These are phyloP conservation scores for Tetropium fuscum DNA, from an alignment of 2,888 invertebrate species.

Conservation along the genomic window DNA sequence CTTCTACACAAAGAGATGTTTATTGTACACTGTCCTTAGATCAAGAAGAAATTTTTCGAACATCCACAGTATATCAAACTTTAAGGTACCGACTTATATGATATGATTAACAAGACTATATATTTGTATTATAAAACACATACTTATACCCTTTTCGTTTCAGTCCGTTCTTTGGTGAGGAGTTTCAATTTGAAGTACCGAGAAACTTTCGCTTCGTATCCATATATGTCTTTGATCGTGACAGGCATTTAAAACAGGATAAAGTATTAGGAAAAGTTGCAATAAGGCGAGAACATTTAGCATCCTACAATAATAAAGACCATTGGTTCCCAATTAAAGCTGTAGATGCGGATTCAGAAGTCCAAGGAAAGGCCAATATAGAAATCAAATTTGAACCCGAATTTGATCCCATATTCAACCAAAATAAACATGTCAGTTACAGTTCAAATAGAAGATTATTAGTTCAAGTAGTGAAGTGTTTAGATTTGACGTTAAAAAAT, in stretches of 20 bases:
- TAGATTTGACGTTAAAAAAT: conserved; percentile 89
- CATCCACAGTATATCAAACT: conserved; percentile 88
- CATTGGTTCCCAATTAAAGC: conserved; percentile 91
- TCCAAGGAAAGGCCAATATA: conserved; percentile 90
- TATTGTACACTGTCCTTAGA: conserved; percentile 91
- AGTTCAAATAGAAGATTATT: conserved; percentile 64
- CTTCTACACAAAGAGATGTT: conserved; percentile 81
- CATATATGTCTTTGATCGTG: conserved; percentile 89
- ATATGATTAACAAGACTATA: no score
- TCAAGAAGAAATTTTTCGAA: conserved; percentile 94
- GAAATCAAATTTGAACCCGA: conserved; percentile 78
- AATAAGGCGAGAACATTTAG: conserved; percentile 87
- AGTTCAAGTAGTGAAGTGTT: conserved; percentile 84
- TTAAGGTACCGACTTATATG: conserved; percentile 84
- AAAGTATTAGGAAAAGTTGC: conserved; percentile 88
- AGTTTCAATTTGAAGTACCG: conserved; percentile 94
- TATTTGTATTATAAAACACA: background rate
- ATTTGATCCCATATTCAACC: conserved; percentile 60
- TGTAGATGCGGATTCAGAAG: conserved; percentile 91
- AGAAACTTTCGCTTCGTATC: conserved; percentile 89
- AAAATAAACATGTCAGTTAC: conserved; percentile 63
- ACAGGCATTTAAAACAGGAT: conserved; percentile 86
- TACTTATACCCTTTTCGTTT: conserved; percentile 57
- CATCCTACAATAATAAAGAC: conserved; percentile 90
- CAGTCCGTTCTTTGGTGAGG: conserved; percentile 93